phyloP scores from a whole-genome alignment of 2,888 invertebrate genomes.

The Caenorhabditis sp. region DNA sequence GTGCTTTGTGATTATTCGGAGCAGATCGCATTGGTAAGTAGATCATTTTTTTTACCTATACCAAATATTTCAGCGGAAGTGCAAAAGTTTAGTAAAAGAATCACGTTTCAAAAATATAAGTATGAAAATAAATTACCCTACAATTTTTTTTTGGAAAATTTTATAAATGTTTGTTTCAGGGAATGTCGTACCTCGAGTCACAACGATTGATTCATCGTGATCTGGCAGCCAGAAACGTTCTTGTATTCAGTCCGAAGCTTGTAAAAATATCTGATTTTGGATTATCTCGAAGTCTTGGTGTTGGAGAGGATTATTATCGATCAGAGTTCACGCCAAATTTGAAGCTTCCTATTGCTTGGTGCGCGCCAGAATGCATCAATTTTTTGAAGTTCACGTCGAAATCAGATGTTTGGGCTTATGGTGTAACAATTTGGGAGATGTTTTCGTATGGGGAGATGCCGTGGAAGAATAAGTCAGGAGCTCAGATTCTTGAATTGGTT shows the following conservation, averaged over 20 bases:
- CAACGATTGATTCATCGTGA: constrained; percentile 96
- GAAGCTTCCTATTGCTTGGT: constrained; percentile 97
- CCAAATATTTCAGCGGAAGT: too few species aligned
- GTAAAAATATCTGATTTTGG: constrained; percentile 98
- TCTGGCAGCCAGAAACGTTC: constrained; percentile 93
- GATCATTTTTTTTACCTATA: background rate
- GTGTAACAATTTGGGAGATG: constrained; percentile 98
- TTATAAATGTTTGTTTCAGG: constrained; percentile 75
- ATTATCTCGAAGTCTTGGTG: constrained; percentile 89
- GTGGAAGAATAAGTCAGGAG: constrained; percentile 92
- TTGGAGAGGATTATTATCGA: constrained; percentile 98
- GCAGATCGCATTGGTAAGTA: constrained; percentile 43
- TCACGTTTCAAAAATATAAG: too few species aligned
- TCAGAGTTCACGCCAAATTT: constrained; percentile 96
- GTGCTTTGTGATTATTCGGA: constrained; percentile 89
- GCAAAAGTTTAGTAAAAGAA: too few species aligned
- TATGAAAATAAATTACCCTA: too few species aligned
- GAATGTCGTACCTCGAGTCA: constrained; percentile 95
- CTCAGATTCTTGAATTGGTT: constrained; percentile 92
- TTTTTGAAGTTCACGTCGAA: constrained; percentile 93
- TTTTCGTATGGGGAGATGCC: constrained; percentile 98
- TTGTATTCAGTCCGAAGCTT: constrained; percentile 82
- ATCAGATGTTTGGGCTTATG: constrained; percentile 97
- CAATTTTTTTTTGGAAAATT: too few species aligned
- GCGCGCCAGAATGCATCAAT: constrained; percentile 96